Percentiles rank a stretch among this genome's conserved stretches.
phyloP scores from a whole-genome alignment of 2,888 invertebrate genomes.

The Actias luna region DNA sequence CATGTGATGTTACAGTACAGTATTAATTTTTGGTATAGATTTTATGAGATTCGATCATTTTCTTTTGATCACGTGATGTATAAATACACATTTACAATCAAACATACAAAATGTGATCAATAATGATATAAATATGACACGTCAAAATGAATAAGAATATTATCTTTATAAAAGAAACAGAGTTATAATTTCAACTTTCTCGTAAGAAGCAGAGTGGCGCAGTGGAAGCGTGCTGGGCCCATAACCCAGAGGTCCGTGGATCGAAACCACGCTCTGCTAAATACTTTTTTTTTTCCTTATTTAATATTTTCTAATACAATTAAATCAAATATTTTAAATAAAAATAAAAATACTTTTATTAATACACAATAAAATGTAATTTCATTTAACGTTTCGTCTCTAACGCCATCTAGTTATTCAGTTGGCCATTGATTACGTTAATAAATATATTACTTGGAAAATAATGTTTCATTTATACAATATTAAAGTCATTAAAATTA shows the following conservation, averaged over 20 bases:
- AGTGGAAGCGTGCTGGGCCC: slow-evolving; percentile 91
- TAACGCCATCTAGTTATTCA: neutral
- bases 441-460: too few relatives aligned
- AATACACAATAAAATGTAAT: too few relatives aligned
- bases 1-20: too few relatives aligned
- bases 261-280: slow-evolving; percentile 93
- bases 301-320: slow-evolving; percentile 14
- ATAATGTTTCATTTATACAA: too few relatives aligned
- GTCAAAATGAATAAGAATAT: too few relatives aligned
- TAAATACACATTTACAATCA: too few relatives aligned
- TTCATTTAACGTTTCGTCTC: neutral
- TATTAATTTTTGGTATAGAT: too few relatives aligned
- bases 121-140: too few relatives aligned
- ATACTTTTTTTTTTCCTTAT: slow-evolving; percentile 39
- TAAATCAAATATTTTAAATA: neutral
- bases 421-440: neutral
- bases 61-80: too few relatives aligned
- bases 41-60: too few relatives aligned
- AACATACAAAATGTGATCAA: too few relatives aligned
- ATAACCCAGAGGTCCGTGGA: slow-evolving; percentile 95
- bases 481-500: neutral
- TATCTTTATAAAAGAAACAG: neutral
- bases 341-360: neutral
- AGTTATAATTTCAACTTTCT: neutral
- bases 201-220: slow-evolving; percentile 85